Evolutionary conservation across 2,888 invertebrate species (phyloP).

Genomic region (Himalopsyche tibetana): DNA sequence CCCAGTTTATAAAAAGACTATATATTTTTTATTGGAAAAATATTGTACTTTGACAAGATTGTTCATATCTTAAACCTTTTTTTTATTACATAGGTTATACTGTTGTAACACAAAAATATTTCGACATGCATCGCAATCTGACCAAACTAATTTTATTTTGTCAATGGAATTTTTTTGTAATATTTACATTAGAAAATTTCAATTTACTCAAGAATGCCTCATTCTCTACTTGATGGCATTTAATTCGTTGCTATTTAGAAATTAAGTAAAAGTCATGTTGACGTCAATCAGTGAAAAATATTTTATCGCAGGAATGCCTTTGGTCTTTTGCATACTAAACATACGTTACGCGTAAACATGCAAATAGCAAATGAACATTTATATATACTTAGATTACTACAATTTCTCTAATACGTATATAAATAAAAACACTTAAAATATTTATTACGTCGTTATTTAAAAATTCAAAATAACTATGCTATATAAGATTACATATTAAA

Average conservation of each 20-base stretch:
- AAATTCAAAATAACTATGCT: no score
- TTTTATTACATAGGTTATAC: not conserved
- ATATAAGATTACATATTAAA: no score
- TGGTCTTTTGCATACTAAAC: not conserved
- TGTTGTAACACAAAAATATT: not conserved
- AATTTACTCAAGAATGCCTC: not conserved
- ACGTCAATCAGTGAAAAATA: slow-evolving; percentile 1
- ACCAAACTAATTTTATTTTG: not conserved
- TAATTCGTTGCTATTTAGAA: not conserved
- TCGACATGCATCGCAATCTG: not conserved
- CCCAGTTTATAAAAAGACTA: no score
- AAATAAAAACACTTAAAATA: no score
- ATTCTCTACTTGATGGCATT: not conserved
- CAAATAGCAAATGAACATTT: not conserved
- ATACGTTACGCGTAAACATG: not conserved
- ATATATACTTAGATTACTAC: not conserved
- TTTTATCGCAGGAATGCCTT: not conserved
- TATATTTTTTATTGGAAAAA: no score
- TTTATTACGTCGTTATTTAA: no score
- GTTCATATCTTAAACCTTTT: no score
- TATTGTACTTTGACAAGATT: no score
- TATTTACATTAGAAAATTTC: not conserved
- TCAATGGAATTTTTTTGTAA: not conserved
- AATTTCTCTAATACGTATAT: no score
- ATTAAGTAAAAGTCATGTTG: not conserved